Base-by-base conservation (phyloP, 1,140 invertebrate genomes). In the Meloidogyne exigua region DNA sequence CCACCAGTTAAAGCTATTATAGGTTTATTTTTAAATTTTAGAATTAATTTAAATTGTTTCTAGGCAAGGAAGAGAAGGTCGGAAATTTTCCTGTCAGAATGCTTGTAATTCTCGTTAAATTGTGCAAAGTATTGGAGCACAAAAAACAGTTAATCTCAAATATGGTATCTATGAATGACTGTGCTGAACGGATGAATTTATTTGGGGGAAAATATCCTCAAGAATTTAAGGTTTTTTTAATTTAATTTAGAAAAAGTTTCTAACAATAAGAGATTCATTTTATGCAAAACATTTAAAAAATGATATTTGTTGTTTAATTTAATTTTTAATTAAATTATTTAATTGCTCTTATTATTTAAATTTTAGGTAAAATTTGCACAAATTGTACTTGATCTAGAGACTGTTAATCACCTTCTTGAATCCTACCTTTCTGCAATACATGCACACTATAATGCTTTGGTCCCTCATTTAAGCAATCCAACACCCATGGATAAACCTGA, bases 71-170 rank as follows among this genome's bases (percentile, higher is more conserved):
- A 62, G 81, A 83, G 44, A 83, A 83, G 68, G 81, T 83, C 12
- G 81, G 81, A 15, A 83, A 83, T 25, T 83, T 83, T n/a, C 81
- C 81, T 7, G 75, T 83, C 5, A 63, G 81, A 72, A 84, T 83
- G 81, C 74, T 83, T 9, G 81, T 83, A 12, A 83, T 82, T 78
- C 65, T 82, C 10, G 81, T 82, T 9, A 82, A 82, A 72, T 68
- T 82, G 68, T 82, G 79, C 64, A 82, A 82, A 62, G 68, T 82
- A 3, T 44, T 82, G 7, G 81, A 82, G 18, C 71, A 83, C 75
- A 82, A 82, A 67, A 80, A 83, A 44, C 64, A 72, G 13, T 66
- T 83, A 25, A 68, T 82, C 21, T 64, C 39, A 25, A 71, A 83
- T 18, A 44, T 82, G 63, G 79, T 62, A 15, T 64, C 42, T 42